phyloP scores from a whole-genome alignment of 2,888 invertebrate genomes.

The Nomada fabriciana region DNA sequence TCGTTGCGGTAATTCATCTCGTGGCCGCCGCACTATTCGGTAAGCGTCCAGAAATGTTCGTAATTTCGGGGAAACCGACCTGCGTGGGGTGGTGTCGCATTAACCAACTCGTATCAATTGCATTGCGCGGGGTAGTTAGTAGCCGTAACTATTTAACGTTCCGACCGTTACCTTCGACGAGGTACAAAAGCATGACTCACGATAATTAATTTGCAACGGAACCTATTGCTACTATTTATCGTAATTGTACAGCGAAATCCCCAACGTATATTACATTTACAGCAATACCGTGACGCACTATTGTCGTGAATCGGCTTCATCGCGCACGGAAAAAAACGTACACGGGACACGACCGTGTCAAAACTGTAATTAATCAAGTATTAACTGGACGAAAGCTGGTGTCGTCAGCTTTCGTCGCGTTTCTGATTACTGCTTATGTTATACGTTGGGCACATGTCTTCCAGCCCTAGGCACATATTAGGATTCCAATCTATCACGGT shows the following conservation, averaged over 20 bases:
- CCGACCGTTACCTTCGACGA: background rate
- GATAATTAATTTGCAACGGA: background rate
- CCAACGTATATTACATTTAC: too few relatives aligned
- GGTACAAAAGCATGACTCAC: background rate
- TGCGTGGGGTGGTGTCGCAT: background rate
- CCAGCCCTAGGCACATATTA: too few relatives aligned
- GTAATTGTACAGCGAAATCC: too few relatives aligned
- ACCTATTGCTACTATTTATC: too few relatives aligned
- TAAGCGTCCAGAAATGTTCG: background rate
- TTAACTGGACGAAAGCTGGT: slow-evolving; percentile 4
- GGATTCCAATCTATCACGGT: background rate
- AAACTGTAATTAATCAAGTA: slow-evolving; percentile 16
- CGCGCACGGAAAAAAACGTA: background rate
- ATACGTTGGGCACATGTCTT: too few relatives aligned
- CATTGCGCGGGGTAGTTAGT: background rate
- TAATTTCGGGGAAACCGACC: background rate
- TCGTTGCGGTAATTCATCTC: background rate
- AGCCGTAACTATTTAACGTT: background rate
- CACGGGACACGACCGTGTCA: slow-evolving; percentile 18
- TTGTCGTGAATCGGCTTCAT: background rate
- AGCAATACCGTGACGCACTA: too few relatives aligned
- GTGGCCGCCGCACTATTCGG: slow-evolving; percentile 12
- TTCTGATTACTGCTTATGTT: too few relatives aligned
- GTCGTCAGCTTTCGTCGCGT: background rate
- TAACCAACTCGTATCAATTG: background rate